A percentile compares a stretch with the other conserved stretches of the same genome.
Evolutionary conservation across 2,888 invertebrate species (phyloP).

Genomic region (Eledone cirrhosa): DNA sequence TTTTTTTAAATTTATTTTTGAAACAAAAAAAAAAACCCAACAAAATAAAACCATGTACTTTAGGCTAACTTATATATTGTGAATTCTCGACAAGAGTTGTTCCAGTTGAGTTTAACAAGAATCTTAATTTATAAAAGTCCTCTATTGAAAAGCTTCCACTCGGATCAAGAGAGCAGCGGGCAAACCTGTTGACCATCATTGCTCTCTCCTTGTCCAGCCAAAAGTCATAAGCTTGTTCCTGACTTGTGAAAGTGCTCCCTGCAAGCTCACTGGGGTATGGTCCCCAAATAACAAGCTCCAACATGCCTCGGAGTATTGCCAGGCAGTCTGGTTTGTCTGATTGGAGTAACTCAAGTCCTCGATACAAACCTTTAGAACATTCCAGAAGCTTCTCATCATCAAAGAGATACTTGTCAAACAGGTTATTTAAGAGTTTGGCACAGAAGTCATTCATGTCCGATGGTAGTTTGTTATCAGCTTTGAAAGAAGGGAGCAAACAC

Average conservation of each 20-base stretch:
- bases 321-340: constrained; percentile 50
- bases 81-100: constrained; percentile 53
- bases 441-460: constrained; percentile 19
- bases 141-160: constrained; percentile 46
- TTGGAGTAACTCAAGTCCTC: constrained; percentile 40
- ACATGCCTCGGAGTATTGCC: constrained; percentile 52
- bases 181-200: constrained; percentile 47
- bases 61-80: constrained; percentile 29
- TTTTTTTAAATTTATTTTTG: not conserved
- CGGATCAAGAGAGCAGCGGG: constrained; percentile 41
- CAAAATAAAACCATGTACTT: not conserved
- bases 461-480: not conserved
- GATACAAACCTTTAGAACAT: constrained; percentile 18
- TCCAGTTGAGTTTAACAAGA: constrained; percentile 57
- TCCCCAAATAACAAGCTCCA: constrained; percentile 58
- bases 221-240: constrained; percentile 51
- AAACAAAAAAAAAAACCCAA: not conserved
- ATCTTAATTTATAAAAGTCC: constrained; percentile 59
- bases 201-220: constrained; percentile 58
- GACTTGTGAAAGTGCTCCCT: not conserved
- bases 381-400: constrained; percentile 21
- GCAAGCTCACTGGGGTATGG: constrained; percentile 37
- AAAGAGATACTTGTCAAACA: constrained; percentile 16
- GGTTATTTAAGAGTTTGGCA: constrained; percentile 18
- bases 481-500: constrained; percentile 23